These are phyloP conservation scores for Probosciger aterrimus DNA, from an alignment of 2,113 vertebrate genomes.

Conservation along the genomic window DNA sequence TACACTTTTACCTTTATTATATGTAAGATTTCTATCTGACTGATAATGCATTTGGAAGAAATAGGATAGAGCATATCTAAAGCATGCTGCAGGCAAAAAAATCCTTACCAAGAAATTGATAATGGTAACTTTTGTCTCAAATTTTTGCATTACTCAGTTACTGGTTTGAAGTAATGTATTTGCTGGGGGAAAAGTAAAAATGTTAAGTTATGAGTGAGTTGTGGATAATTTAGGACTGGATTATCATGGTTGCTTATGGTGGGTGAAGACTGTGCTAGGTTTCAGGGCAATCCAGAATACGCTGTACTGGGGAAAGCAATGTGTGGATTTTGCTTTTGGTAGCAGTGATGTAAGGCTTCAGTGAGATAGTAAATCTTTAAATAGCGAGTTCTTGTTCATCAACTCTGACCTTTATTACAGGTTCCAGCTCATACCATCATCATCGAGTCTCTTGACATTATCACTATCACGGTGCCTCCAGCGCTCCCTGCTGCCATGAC, in stretches of 20 bases:
- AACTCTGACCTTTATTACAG: constrained; percentile 60
- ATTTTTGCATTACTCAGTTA: neutral
- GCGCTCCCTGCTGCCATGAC: constrained; percentile 97
- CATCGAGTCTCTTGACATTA: constrained; percentile 94
- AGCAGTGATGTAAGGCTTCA: neutral
- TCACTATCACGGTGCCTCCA: constrained; percentile 97
- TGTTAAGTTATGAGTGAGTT: neutral
- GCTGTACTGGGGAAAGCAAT: neutral
- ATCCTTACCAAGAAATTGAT: neutral
- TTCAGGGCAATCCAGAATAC: neutral
- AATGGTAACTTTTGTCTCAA: neutral
- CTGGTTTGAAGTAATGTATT: neutral
- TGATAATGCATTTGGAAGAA: neutral
- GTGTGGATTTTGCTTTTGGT: neutral
- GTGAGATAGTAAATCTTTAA: neutral
- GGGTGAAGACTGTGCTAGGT: neutral
- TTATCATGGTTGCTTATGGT: neutral
- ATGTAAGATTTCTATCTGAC: neutral
- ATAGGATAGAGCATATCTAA: neutral
- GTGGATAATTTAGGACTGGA: neutral
- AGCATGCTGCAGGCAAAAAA: neutral
- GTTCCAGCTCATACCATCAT: constrained; percentile 84
- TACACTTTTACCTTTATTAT: neutral
- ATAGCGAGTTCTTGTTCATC: neutral
- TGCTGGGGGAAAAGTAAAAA: neutral